Conservation (phyloP, 1,140 invertebrate species). For the Aphis gossypii region DNA sequence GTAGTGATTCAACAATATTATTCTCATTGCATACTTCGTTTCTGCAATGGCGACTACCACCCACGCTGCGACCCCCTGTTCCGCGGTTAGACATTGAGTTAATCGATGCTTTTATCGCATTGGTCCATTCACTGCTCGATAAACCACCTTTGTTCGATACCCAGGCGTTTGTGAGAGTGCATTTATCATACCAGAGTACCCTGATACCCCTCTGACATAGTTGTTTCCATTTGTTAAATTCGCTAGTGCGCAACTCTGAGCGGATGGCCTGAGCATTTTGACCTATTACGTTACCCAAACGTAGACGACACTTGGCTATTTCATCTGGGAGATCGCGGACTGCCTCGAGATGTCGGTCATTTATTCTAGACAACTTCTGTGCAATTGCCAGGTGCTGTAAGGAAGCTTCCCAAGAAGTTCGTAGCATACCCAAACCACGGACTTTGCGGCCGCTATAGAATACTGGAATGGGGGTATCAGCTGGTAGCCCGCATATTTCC, state of each 20-base stretch:
- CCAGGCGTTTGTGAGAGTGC: neutral
- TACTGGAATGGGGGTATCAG: neutral
- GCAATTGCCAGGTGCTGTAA: neutral
- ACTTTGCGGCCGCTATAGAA: neutral
- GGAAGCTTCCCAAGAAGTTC: neutral
- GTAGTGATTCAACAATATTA: slow-evolving; percentile 35
- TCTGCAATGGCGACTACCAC: slow-evolving; percentile 15
- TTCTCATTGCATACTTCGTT: slow-evolving; percentile 35
- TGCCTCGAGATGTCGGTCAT: neutral
- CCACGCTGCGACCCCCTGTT: slow-evolving; percentile 28
- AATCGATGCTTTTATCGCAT: slow-evolving; percentile 20
- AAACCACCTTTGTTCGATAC: slow-evolving; percentile 10
- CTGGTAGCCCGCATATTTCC: neutral
- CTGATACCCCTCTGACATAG: neutral
- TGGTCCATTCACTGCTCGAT: neutral
- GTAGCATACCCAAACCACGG: neutral
- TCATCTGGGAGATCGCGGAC: slow-evolving; percentile 23
- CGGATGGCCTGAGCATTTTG: neutral
- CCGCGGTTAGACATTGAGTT: slow-evolving; percentile 4
- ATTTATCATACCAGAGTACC: neutral
- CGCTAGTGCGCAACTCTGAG: neutral
- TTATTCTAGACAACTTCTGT: slow-evolving; percentile 20
- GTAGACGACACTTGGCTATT: neutral
- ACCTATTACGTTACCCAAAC: neutral
- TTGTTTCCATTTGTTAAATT: neutral